A percentile compares a stretch with the other conserved stretches of the same genome.
Conservation (phyloP, 2,113 vertebrate species). For the Lasiurus borealis region DNA sequence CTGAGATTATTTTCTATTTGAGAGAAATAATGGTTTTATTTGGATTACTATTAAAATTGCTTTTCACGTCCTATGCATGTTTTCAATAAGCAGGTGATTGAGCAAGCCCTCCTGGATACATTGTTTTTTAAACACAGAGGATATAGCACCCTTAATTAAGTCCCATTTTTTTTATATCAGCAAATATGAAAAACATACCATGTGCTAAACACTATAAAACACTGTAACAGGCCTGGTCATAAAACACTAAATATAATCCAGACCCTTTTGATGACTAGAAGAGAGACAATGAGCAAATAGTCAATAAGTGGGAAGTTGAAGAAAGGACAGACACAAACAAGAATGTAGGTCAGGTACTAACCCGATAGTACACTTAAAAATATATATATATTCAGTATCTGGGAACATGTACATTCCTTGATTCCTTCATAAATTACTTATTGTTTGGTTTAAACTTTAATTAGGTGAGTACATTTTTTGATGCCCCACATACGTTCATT, state of each 20-base stretch:
- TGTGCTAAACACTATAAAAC: not conserved
- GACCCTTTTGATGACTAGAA: not conserved
- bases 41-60: not conserved
- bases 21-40: not conserved
- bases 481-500: not conserved
- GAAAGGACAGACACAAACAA: not conserved
- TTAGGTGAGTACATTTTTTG: not conserved
- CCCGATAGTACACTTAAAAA: not conserved
- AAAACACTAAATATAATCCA: not conserved
- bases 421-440: not conserved
- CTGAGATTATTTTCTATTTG: not conserved
- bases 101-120: not conserved
- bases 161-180: not conserved
- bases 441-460: not conserved
- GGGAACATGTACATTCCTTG: not conserved
- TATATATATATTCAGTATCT: no score
- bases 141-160: not conserved
- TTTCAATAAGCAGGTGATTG: not conserved
- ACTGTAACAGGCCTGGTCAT: not conserved
- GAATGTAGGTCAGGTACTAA: not conserved
- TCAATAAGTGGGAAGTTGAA: not conserved
- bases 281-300: not conserved
- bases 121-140: not conserved
- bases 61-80: not conserved
- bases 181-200: not conserved